Conservation (phyloP, 2,113 vertebrate species). For the Neotoma lepida region DNA sequence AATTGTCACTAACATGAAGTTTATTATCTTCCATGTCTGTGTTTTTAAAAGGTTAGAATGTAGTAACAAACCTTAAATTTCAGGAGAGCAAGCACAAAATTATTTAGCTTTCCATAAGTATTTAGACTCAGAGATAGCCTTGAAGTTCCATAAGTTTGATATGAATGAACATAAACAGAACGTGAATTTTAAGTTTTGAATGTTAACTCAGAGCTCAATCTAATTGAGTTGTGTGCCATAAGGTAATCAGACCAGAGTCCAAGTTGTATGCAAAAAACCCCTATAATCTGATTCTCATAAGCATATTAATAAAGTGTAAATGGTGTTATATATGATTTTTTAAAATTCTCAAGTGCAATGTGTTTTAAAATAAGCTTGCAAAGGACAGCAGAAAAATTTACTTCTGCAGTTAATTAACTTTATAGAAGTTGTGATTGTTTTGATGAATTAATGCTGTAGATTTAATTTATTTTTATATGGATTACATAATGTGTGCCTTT, state of each 20-base stretch:
- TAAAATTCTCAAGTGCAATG: constrained; percentile 86
- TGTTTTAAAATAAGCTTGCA: constrained; percentile 86
- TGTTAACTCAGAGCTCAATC: constrained; percentile 70
- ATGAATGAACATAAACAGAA: constrained; percentile 69
- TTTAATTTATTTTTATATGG: constrained; percentile 89
- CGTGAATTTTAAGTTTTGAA: constrained; percentile 63
- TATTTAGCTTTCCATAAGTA: constrained; percentile 79
- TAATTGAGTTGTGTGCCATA: constrained; percentile 80
- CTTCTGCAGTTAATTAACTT: constrained; percentile 84
- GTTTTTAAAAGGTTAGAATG: constrained; percentile 73
- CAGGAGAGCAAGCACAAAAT: constrained; percentile 79
- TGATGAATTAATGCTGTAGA: constrained; percentile 86
- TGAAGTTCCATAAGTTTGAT: constrained; percentile 76
- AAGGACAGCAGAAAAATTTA: constrained; percentile 83
- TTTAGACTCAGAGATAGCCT: constrained; percentile 73
- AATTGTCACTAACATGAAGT: constrained; percentile 83
- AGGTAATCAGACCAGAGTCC: constrained; percentile 73
- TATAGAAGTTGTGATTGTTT: constrained; percentile 84
- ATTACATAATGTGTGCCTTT: constrained; percentile 92
- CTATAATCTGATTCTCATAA: constrained; percentile 77
- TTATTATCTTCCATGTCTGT: constrained; percentile 82
- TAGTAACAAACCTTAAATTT: constrained; percentile 78
- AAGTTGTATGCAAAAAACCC: constrained; percentile 72
- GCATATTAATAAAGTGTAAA: constrained; percentile 83
- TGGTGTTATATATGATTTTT: constrained; percentile 78